phyloP scores from a whole-genome alignment of 1,140 invertebrate genomes.

The Ostrea edulis region DNA sequence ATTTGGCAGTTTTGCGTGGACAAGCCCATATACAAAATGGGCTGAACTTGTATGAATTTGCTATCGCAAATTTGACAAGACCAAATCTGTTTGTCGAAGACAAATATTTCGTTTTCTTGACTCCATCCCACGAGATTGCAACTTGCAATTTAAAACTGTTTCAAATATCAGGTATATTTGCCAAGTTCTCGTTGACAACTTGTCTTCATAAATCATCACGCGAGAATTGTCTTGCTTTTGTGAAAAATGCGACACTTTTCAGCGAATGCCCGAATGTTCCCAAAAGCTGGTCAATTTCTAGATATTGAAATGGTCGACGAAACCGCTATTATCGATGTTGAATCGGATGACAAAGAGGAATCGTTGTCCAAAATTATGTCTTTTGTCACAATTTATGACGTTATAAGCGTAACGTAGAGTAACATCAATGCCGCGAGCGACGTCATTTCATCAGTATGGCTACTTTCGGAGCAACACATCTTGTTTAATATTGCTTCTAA shows the following conservation, averaged over 20 bases:
- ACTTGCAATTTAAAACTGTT: not conserved
- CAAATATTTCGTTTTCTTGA: not conserved
- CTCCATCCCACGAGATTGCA: not conserved
- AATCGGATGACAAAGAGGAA: not conserved
- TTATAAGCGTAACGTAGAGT: too few species aligned
- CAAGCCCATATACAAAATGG: constrained; percentile 34
- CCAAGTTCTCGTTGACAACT: not conserved
- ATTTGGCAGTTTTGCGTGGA: constrained; percentile 43
- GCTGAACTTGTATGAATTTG: constrained; percentile 39
- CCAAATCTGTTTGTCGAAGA: not conserved
- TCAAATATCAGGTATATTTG: not conserved
- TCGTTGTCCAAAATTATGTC: not conserved
- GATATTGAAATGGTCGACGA: not conserved
- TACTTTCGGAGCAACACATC: not conserved
- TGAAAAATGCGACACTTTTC: not conserved
- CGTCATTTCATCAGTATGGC: too few species aligned
- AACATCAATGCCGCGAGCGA: too few species aligned
- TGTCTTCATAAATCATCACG: not conserved
- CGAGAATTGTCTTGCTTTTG: not conserved
- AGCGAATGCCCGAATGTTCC: not conserved
- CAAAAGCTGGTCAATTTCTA: not conserved
- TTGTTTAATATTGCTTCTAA: not conserved
- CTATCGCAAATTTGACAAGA: not conserved
- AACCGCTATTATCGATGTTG: not conserved
- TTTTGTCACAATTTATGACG: not conserved